Evolutionary conservation across 2,113 vertebrate genomes (phyloP).

Genomic region (Phaethon lepturus): DNA sequence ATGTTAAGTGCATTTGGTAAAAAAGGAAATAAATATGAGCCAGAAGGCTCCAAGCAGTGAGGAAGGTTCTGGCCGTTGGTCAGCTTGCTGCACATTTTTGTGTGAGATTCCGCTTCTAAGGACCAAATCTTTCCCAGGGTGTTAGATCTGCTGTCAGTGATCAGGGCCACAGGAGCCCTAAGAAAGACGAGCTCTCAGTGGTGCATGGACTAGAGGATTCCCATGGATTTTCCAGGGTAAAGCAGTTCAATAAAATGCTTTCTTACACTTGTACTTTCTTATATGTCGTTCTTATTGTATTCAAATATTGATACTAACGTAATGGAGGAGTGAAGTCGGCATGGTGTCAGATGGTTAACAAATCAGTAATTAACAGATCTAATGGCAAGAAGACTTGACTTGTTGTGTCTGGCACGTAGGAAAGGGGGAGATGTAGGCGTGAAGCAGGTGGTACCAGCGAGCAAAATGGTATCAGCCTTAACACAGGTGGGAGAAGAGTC

Average conservation of each 20-base stretch:
- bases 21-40: not conserved
- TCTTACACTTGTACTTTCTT: not conserved
- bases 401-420: not conserved
- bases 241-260: not conserved
- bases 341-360: not conserved
- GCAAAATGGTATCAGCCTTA: not conserved
- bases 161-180: not conserved
- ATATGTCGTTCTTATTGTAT: not conserved
- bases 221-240: not conserved
- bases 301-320: rapidly evolving
- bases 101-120: not conserved
- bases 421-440: rapidly evolving
- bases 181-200: not conserved
- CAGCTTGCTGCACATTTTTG: not conserved
- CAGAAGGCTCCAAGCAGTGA: not conserved
- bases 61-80: rapidly evolving
- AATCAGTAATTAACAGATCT: rapidly evolving
- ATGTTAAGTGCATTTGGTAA: not conserved
- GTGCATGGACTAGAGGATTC: not conserved
- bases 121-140: not conserved
- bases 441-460: rapidly evolving
- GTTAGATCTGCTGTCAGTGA: not conserved
- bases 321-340: not conserved
- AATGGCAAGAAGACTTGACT: not conserved
- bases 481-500: not conserved